Conservation (phyloP, 64 coral and sea anemone species). For the Stylophora pistillata region DNA sequence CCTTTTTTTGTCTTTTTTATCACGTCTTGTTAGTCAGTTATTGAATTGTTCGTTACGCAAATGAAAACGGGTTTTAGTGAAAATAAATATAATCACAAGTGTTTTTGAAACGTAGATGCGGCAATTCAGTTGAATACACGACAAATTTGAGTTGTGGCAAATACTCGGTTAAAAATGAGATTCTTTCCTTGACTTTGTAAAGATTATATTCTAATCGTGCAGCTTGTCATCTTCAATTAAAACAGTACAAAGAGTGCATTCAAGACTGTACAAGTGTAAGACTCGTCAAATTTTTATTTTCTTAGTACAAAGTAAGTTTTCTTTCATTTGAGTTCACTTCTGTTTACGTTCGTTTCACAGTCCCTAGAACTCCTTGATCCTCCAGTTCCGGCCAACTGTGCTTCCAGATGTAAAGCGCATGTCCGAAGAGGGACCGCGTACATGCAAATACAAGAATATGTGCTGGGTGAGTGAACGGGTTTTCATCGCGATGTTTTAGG, state of each 20-base stretch:
- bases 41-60: no score
- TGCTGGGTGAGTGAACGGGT: slow-evolving; percentile 53
- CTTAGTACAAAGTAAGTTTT: neutral
- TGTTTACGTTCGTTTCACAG: slow-evolving; percentile 30
- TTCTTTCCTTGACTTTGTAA: slow-evolving; percentile 29
- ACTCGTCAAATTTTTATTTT: neutral
- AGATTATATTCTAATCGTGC: slow-evolving; percentile 93
- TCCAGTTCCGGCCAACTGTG: slow-evolving; percentile 80
- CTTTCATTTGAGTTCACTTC: neutral
- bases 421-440: slow-evolving; percentile 88
- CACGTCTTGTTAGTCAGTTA: no score
- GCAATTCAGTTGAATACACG: neutral
- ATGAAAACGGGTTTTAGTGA: no score
- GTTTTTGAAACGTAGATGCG: neutral
- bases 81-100: no score
- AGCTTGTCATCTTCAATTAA: slow-evolving; percentile 93
- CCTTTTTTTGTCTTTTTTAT: no score
- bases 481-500: no score
- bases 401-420: slow-evolving; percentile 90
- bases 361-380: slow-evolving; percentile 86
- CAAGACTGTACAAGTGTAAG: slow-evolving; percentile 94
- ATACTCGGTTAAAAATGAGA: neutral
- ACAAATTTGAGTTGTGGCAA: neutral
- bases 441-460: slow-evolving; percentile 72
- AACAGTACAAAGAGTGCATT: slow-evolving; percentile 89